These are phyloP conservation scores for Crematogaster levior DNA, from an alignment of 2,888 invertebrate genomes.

Conservation along the genomic window DNA sequence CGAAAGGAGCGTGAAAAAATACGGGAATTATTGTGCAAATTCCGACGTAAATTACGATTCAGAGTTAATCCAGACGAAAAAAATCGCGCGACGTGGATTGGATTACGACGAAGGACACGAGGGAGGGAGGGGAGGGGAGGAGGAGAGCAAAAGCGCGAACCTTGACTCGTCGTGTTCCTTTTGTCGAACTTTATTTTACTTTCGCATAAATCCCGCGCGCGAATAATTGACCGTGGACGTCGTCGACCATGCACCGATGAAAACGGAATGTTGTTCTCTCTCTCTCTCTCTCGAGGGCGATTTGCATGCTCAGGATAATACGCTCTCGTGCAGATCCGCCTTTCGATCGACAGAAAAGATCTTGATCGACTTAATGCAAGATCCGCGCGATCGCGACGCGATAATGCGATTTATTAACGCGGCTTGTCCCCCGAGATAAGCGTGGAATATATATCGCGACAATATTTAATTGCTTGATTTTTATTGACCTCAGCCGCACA, in stretches of 20 bases:
- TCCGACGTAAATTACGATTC: slow-evolving; percentile 58
- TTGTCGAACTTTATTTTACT: slow-evolving; percentile 18
- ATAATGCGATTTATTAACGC: slow-evolving; percentile 16
- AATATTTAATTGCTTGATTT: slow-evolving; percentile 27
- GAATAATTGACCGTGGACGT: slow-evolving; percentile 4
- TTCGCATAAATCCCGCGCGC: slow-evolving; percentile 18
- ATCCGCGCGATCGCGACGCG: background rate
- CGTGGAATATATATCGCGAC: background rate
- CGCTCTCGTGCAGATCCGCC: background rate
- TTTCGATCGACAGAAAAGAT: background rate
- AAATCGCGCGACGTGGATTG: slow-evolving; percentile 64
- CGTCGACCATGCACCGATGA: slow-evolving; percentile 10
- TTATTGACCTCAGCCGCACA: slow-evolving; percentile 32
- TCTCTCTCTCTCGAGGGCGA: background rate
- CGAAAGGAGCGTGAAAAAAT: background rate
- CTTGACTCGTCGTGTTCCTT: slow-evolving; percentile 50
- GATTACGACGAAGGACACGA: slow-evolving; percentile 69
- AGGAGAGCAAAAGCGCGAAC: slow-evolving; percentile 41
- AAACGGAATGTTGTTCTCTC: slow-evolving; percentile 22
- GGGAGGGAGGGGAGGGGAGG: too few relatives aligned
- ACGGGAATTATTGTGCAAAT: slow-evolving; percentile 3
- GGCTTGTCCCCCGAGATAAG: background rate
- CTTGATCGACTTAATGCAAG: background rate
- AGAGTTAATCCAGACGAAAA: slow-evolving; percentile 64
- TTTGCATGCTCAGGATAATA: slow-evolving; percentile 5